phyloP scores from a whole-genome alignment of 2,113 vertebrate species.

The Microcebus lehilahytsara region DNA sequence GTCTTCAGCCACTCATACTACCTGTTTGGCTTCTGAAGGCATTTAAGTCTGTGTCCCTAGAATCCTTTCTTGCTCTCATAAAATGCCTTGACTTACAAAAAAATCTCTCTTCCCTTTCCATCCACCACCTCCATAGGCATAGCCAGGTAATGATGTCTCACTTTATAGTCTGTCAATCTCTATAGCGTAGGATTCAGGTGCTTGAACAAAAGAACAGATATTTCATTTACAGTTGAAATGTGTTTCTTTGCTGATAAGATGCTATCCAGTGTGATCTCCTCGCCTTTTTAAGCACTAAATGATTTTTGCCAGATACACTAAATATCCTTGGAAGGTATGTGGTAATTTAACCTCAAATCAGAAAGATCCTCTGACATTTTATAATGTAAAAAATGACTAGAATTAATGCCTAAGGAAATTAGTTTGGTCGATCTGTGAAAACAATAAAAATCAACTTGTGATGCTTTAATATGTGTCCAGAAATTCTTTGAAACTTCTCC shows the following conservation, averaged over 20 bases:
- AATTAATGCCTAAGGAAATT: neutral
- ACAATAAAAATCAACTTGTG: neutral
- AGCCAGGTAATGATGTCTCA: neutral
- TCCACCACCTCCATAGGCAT: too few species aligned
- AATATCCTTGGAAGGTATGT: neutral
- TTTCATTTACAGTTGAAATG: slow-evolving; percentile 9
- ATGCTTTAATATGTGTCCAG: neutral
- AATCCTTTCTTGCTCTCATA: neutral
- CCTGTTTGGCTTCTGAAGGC: neutral
- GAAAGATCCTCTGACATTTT: neutral
- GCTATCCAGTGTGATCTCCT: neutral
- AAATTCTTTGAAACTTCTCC: neutral
- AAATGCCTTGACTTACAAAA: neutral
- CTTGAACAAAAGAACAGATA: neutral
- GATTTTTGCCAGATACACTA: neutral
- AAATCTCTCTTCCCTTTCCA: neutral
- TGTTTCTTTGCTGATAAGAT: slow-evolving; percentile 41
- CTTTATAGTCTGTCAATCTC: neutral
- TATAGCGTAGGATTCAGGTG: neutral
- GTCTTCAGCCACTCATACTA: neutral
- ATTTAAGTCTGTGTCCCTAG: neutral
- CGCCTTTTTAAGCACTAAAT: neutral
- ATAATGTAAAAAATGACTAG: neutral
- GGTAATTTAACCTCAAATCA: slow-evolving; percentile 25
- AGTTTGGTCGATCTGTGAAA: neutral